Evolutionary conservation across 2,888 invertebrate genomes (phyloP).

Genomic region (Yponomeuta evonymella): DNA sequence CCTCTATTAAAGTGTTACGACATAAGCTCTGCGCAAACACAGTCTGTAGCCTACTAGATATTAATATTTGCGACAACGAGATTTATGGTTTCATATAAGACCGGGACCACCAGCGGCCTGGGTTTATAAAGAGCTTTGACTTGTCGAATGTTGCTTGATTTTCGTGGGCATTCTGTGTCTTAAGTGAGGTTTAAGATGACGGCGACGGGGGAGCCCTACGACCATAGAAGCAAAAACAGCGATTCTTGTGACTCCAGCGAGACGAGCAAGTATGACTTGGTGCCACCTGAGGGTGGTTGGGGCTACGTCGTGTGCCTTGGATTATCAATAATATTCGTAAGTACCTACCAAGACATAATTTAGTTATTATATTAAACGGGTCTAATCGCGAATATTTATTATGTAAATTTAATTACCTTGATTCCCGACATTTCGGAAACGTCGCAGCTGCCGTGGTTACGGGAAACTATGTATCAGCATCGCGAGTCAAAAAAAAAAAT

Average conservation of each 20-base stretch:
- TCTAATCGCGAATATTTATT: too few species aligned
- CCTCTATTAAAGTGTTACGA: constrained; percentile 50
- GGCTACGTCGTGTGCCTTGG: constrained; percentile 82
- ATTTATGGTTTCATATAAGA: constrained; percentile 35
- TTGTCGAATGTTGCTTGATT: neutral
- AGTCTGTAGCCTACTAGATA: constrained; percentile 25
- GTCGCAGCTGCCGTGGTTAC: too few species aligned
- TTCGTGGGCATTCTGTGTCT: neutral
- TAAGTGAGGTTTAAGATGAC: constrained; percentile 1
- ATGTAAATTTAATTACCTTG: too few species aligned
- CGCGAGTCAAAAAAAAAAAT: too few species aligned
- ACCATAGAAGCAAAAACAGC: constrained; percentile 30
- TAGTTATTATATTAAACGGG: too few species aligned
- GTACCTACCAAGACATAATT: constrained; percentile 36
- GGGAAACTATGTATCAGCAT: too few species aligned
- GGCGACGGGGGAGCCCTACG: constrained; percentile 17
- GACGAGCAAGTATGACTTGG: constrained; percentile 51
- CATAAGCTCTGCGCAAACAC: constrained; percentile 50
- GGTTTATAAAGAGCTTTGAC: constrained; percentile 2
- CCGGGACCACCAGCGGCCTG: constrained; percentile 40
- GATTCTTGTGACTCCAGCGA: constrained; percentile 35
- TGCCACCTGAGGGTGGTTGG: constrained; percentile 83
- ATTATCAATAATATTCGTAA: constrained; percentile 80
- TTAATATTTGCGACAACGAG: constrained; percentile 27
- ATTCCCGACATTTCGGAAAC: too few species aligned